Percentiles rank a stretch among this genome's conserved stretches.
Conservation (phyloP, 2,888 invertebrate species). For the Hemithea aestivaria region DNA sequence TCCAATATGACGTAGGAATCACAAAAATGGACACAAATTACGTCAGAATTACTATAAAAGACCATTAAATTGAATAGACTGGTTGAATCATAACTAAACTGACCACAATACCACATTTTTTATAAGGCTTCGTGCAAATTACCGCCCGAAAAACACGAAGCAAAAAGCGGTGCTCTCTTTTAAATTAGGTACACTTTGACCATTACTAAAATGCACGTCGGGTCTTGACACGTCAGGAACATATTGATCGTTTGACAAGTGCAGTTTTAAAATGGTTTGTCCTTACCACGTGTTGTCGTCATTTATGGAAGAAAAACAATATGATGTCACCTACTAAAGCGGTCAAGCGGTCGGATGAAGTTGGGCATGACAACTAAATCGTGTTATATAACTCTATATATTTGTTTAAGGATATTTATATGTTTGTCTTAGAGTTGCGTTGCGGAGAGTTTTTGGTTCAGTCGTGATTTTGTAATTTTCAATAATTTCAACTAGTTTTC, state of each 20-base stretch:
- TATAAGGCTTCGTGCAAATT: slow-evolving; percentile 30
- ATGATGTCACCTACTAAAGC: slow-evolving; percentile 57
- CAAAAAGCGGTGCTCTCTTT: slow-evolving; percentile 55
- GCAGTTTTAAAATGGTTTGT: too few relatives aligned
- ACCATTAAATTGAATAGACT: slow-evolving; percentile 13
- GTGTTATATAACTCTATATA: slow-evolving; percentile 7
- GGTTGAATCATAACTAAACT: slow-evolving; percentile 34
- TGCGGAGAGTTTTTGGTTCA: too few relatives aligned
- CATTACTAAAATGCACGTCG: too few relatives aligned
- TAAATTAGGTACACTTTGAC: slow-evolving; percentile 51
- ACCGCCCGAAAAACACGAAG: slow-evolving; percentile 32
- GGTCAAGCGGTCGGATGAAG: slow-evolving; percentile 27
- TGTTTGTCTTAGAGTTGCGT: too few relatives aligned
- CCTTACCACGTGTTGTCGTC: slow-evolving; percentile 55
- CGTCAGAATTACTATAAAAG: slow-evolving; percentile 20
- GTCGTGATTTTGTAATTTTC: too few relatives aligned
- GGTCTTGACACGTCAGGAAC: too few relatives aligned
- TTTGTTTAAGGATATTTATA: background rate
- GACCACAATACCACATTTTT: slow-evolving; percentile 29
- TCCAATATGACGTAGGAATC: slow-evolving; percentile 12
- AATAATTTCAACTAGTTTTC: too few relatives aligned
- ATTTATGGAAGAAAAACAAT: slow-evolving; percentile 53
- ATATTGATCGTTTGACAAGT: too few relatives aligned
- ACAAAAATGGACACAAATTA: slow-evolving; percentile 10
- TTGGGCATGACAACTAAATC: slow-evolving; percentile 10